Percentiles rank a stretch among this genome's conserved stretches.
Evolutionary conservation across 1,140 invertebrate genomes (phyloP).

Genomic region (Drosophila kikkawai): DNA sequence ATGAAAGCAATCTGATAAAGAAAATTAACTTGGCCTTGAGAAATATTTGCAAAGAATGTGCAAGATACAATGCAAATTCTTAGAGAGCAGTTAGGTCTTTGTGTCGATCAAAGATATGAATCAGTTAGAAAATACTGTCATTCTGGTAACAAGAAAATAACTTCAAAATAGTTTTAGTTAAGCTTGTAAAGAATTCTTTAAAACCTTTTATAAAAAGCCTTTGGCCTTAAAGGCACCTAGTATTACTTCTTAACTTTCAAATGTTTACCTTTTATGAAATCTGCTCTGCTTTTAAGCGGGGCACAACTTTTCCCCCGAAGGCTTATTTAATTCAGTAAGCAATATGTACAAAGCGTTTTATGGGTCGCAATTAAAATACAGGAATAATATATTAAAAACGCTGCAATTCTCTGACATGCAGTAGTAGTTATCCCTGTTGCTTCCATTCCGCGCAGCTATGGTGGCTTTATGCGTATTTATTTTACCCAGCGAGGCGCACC

Average conservation of each 20-base stretch:
- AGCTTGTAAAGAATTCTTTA: neutral
- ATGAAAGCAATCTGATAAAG: neutral
- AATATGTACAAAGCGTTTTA: conserved; percentile 35
- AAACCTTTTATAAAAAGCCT: neutral
- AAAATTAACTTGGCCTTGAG: conserved; percentile 5
- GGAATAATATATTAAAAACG: conserved; percentile 45
- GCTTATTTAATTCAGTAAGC: conserved; percentile 34
- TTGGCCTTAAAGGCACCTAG: too few species aligned
- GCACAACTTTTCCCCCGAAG: neutral
- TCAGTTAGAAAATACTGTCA: conserved; percentile 2
- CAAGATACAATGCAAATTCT: conserved; percentile 22
- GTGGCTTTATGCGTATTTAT: conserved; percentile 59
- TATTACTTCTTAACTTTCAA: neutral
- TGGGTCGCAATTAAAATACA: conserved; percentile 47
- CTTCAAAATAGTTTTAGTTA: neutral
- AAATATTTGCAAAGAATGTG: conserved; percentile 3
- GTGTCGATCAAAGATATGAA: conserved; percentile 15
- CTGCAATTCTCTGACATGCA: conserved; percentile 12
- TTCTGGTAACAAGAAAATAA: neutral
- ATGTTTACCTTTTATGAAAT: neutral
- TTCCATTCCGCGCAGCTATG: conserved; percentile 29
- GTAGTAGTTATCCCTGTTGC: conserved; percentile 41
- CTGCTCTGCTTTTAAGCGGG: neutral
- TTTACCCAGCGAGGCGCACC: conserved; percentile 67
- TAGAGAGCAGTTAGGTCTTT: conserved; percentile 13